These are phyloP conservation scores for Temnothorax longispinosus DNA, from an alignment of 1,140 invertebrate species.

Conservation along the genomic window DNA sequence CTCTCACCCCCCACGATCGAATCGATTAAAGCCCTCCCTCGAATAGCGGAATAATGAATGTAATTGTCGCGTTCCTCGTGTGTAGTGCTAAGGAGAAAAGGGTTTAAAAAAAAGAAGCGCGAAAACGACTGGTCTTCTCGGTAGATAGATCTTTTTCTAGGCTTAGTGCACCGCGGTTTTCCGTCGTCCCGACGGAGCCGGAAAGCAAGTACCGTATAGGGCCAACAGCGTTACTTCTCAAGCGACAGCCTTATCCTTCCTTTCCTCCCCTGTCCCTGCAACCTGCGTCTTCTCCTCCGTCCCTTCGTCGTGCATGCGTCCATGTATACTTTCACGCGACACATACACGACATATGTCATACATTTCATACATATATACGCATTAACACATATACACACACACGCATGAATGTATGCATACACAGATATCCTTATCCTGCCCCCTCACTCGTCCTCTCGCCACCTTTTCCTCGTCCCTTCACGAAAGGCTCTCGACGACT, in stretches of 20 bases:
- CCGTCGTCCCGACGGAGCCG: constrained; percentile 55
- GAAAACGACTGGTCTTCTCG: constrained; percentile 71
- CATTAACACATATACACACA: constrained; percentile 24
- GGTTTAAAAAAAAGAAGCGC: background rate
- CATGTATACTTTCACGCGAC: constrained; percentile 33
- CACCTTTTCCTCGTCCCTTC: background rate
- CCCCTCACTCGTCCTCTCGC: background rate
- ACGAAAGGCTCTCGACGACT: constrained; percentile 80
- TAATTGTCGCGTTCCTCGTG: constrained; percentile 59
- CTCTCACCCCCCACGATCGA: constrained; percentile 54
- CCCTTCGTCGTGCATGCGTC: constrained; percentile 32
- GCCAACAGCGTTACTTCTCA: constrained; percentile 62
- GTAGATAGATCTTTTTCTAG: constrained; percentile 72
- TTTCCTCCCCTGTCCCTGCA: background rate
- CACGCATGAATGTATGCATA: constrained; percentile 55
- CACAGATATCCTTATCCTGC: constrained; percentile 11
- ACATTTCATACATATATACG: background rate
- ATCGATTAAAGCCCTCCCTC: constrained; percentile 73
- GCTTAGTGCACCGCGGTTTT: constrained; percentile 56
- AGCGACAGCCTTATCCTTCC: constrained; percentile 42
- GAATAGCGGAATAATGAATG: constrained; percentile 60
- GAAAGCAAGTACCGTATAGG: constrained; percentile 63
- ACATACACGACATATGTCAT: background rate
- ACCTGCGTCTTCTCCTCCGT: background rate
- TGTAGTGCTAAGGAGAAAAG: constrained; percentile 55